Conservation (phyloP, 30 jellyfish, hydroid and myxozoan genomes). For the Aurelia sp. region DNA sequence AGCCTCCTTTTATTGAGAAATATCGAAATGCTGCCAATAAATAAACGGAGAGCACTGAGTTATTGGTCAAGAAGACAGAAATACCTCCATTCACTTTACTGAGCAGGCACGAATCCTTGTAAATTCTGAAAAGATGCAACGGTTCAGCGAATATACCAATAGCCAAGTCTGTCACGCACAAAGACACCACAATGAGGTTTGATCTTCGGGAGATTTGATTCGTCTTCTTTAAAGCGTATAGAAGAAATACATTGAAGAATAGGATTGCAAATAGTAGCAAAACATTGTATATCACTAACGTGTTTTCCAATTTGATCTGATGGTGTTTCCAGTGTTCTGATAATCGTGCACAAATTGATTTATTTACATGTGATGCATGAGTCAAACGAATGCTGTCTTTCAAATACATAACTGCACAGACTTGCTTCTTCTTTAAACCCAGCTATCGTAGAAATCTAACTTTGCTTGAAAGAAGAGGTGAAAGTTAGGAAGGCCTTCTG, state of each 20-base stretch:
- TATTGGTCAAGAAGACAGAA: conserved; percentile 33
- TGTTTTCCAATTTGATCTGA: background rate
- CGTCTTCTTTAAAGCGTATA: conserved; percentile 25
- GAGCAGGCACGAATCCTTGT: conserved; percentile 50
- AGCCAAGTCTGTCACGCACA: conserved; percentile 26
- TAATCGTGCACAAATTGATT: conserved; percentile 20
- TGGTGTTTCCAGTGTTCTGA: conserved; percentile 45
- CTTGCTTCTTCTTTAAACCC: no score
- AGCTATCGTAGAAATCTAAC: no score
- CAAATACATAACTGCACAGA: no score
- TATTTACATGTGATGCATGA: background rate
- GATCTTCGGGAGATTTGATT: conserved; percentile 25
- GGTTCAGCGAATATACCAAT: conserved; percentile 45
- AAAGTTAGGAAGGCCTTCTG: no score
- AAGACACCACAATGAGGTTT: conserved; percentile 16
- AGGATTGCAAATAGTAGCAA: conserved; percentile 20
- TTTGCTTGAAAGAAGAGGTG: no score
- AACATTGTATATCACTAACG: conserved; percentile 13
- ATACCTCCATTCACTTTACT: conserved; percentile 36
- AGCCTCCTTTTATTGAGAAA: conserved; percentile 34
- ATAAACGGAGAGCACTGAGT: conserved; percentile 37
- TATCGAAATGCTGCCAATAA: conserved; percentile 32
- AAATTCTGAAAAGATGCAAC: conserved; percentile 38
- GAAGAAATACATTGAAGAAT: conserved; percentile 21
- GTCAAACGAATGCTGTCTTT: background rate